Evolutionary conservation across 2,113 vertebrate species (phyloP).

Genomic region (Heterocephalus glaber): DNA sequence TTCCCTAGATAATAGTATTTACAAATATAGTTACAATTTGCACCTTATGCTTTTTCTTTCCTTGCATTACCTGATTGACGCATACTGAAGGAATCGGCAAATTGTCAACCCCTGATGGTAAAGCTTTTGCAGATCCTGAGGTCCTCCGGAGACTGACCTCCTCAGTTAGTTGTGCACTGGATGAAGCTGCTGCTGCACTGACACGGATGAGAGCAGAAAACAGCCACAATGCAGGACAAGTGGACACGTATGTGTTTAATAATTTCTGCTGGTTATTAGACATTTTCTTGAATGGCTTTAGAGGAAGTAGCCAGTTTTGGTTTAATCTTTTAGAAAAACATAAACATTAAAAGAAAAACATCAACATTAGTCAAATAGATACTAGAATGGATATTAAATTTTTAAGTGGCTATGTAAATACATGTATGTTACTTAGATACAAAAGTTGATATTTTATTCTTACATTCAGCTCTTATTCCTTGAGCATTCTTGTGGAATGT

Average conservation of each 20-base stretch:
- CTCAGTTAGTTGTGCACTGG: conserved; percentile 98
- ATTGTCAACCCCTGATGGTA: conserved; percentile 99
- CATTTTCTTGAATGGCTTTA: conserved; percentile 40
- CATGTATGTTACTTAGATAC: not conserved
- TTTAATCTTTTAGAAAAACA: conserved; percentile 34
- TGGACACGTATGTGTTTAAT: conserved; percentile 96
- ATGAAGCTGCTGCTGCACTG: conserved; percentile 97
- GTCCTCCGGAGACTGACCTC: conserved; percentile 97
- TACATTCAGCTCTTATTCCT: not conserved
- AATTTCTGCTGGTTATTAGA: not conserved
- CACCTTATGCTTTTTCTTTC: conserved; percentile 82
- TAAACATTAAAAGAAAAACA: not conserved
- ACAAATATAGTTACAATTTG: conserved; percentile 70
- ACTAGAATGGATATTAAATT: conserved; percentile 6
- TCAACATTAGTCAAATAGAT: not conserved
- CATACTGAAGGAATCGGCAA: conserved; percentile 96
- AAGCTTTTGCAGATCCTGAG: conserved; percentile 99
- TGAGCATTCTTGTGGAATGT: not conserved
- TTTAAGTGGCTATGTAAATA: conserved; percentile 33
- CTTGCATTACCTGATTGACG: conserved; percentile 81
- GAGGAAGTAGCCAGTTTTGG: not conserved
- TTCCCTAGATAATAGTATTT: conserved; percentile 66
- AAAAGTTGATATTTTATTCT: conserved; percentile 36
- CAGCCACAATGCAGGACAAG: conserved; percentile 95
- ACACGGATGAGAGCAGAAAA: conserved; percentile 99